Conservation (phyloP, 2,113 vertebrate genomes). For the Elephantulus edwardii region DNA sequence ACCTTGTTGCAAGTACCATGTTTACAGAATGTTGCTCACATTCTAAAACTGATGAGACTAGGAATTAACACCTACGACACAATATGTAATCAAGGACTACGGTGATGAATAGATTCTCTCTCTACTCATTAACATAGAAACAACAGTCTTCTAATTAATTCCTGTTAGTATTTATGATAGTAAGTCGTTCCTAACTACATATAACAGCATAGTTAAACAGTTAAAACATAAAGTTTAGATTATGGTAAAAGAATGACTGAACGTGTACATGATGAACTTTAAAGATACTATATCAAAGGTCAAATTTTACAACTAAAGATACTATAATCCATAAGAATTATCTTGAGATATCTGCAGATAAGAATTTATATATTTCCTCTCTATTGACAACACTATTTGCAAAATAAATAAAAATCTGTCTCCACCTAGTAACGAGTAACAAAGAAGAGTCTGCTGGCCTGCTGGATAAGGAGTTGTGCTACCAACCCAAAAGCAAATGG, state of each 20-base stretch:
- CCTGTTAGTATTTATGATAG: neutral
- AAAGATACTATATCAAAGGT: neutral
- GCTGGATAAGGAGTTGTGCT: too few species aligned
- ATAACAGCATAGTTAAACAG: neutral
- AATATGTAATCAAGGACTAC: neutral
- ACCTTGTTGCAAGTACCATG: neutral
- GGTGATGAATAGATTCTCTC: neutral
- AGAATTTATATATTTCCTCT: neutral
- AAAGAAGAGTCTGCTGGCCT: too few species aligned
- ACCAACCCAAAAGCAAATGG: too few species aligned
- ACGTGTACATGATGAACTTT: neutral
- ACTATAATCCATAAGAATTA: neutral
- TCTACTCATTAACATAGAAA: neutral
- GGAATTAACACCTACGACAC: neutral
- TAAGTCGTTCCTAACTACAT: neutral
- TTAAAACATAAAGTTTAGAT: neutral
- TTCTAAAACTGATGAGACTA: neutral
- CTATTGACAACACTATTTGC: neutral
- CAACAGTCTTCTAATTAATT: neutral
- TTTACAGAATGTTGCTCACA: neutral
- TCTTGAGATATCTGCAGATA: neutral
- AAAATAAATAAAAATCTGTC: too few species aligned
- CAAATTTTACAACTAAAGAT: neutral
- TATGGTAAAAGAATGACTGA: neutral
- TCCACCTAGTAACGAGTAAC: too few species aligned